Conservation (phyloP, 2,888 invertebrate genomes). For the Mesopsocus fuscifrons region DNA sequence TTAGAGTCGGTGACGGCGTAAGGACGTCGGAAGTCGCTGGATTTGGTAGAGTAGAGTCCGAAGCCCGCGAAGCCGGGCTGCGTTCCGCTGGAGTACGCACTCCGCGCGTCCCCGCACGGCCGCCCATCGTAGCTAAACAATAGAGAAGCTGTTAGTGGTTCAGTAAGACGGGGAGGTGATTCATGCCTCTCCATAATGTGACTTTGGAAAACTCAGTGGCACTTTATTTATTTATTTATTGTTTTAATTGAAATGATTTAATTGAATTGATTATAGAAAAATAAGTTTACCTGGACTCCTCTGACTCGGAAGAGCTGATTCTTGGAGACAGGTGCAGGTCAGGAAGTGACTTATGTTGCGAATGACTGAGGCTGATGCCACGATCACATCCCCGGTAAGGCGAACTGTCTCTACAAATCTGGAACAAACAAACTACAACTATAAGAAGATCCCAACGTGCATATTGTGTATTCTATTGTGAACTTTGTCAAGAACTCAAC, state of each 20-base stretch:
- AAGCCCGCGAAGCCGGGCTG: conserved; percentile 2
- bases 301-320: background rate
- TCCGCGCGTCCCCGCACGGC: conserved; percentile 1
- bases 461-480: no score
- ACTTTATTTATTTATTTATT: conserved; percentile 6
- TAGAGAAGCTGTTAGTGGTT: no score
- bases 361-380: conserved; percentile 24
- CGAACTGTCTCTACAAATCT: background rate
- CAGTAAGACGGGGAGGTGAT: no score
- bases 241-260: background rate
- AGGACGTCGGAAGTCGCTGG: background rate
- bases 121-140: conserved; percentile 2
- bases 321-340: conserved; percentile 36
- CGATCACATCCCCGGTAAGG: conserved; percentile 3
- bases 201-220: background rate
- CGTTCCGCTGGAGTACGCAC: conserved; percentile 4
- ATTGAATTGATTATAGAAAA: background rate
- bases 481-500: no score
- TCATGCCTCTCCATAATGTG: no score
- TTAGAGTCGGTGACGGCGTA: background rate
- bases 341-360: conserved; percentile 60
- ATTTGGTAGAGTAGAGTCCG: background rate
- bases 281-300: conserved; percentile 7
- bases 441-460: no score
- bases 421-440: background rate